Conservation (phyloP, 2,888 invertebrate genomes). For the Cryptosula pallasiana region DNA sequence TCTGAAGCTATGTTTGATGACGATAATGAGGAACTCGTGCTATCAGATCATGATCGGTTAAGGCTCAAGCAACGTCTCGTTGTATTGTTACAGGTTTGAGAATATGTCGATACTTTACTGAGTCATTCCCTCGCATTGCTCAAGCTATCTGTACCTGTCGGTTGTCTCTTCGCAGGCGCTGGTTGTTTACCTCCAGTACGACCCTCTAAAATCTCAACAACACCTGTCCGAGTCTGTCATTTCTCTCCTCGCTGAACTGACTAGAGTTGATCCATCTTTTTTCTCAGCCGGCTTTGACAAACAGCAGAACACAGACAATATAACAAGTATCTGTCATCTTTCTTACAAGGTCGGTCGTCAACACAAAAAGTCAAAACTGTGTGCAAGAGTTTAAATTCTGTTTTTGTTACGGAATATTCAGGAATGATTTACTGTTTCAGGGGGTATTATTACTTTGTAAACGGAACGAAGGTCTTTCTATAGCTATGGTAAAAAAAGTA, state of each 20-base stretch:
- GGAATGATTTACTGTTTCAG: too few species aligned
- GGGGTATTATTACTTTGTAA: background rate
- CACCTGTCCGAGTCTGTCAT: slow-evolving; percentile 11
- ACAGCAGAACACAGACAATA: background rate
- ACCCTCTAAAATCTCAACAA: background rate
- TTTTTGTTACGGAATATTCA: too few species aligned
- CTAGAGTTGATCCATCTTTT: background rate
- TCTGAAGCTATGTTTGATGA: background rate
- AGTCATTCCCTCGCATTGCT: too few species aligned
- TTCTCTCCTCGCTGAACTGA: background rate
- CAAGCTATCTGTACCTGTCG: too few species aligned
- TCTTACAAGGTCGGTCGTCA: background rate
- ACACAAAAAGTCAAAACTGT: too few species aligned
- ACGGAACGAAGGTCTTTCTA: background rate
- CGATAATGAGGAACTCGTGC: background rate
- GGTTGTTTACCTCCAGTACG: background rate
- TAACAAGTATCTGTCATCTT: slow-evolving; percentile 4
- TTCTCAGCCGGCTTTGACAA: background rate
- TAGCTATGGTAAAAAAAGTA: slow-evolving; percentile 13
- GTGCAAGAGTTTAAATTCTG: too few species aligned
- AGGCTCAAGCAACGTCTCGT: background rate
- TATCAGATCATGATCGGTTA: slow-evolving; percentile 4
- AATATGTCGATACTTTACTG: background rate
- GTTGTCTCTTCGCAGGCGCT: background rate
- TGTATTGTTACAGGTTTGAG: background rate